phyloP scores from a whole-genome alignment of 2,888 invertebrate species.

The Eilema griseolum region DNA sequence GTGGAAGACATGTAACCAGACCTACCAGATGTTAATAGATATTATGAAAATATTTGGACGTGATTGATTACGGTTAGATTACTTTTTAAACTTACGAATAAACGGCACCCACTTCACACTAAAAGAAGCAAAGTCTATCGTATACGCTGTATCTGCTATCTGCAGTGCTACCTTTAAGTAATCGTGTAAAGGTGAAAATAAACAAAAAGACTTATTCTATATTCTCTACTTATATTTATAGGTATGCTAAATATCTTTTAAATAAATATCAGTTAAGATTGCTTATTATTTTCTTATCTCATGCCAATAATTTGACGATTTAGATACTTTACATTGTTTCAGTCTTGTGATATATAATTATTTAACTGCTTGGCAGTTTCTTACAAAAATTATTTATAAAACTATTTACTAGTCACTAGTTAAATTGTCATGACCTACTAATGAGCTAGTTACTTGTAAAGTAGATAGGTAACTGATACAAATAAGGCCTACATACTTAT shows the following conservation, averaged over 20 bases:
- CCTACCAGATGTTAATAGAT: too few relatives aligned
- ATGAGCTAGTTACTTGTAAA: background rate
- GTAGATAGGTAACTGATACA: slow-evolving; percentile 2
- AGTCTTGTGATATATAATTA: slow-evolving; percentile 39
- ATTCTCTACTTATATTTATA: background rate
- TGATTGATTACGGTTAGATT: too few relatives aligned
- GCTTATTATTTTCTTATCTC: background rate
- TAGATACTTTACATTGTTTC: slow-evolving; percentile 19
- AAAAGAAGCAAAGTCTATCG: too few relatives aligned
- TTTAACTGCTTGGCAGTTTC: slow-evolving; percentile 60
- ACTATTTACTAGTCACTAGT: too few relatives aligned
- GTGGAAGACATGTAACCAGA: background rate
- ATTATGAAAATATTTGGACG: too few relatives aligned
- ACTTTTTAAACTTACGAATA: too few relatives aligned
- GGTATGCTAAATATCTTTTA: too few relatives aligned
- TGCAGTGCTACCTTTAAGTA: too few relatives aligned
- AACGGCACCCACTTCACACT: too few relatives aligned
- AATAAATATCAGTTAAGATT: background rate
- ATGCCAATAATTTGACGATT: background rate
- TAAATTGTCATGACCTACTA: slow-evolving; percentile 42
- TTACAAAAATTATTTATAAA: slow-evolving; percentile 5
- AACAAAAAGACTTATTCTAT: background rate
- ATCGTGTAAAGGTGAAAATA: background rate
- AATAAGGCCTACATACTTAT: background rate
- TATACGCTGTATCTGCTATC: too few relatives aligned